Evolutionary conservation across 2,888 invertebrate species (phyloP), one percentile per base, ranked within the genome.

Genomic region (Melanostoma mellinum): DNA sequence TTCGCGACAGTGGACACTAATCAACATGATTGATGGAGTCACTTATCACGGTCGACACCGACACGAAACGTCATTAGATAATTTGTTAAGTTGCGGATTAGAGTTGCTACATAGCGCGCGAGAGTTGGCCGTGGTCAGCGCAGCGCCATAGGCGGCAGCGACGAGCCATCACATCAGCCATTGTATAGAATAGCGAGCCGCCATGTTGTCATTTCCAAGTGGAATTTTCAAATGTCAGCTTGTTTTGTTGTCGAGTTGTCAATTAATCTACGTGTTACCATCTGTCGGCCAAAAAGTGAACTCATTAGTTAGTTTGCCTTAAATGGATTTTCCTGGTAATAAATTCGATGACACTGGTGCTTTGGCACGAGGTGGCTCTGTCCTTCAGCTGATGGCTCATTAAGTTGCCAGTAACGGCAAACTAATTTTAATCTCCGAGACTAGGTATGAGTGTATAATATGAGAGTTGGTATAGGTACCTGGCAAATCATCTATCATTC

Each of bases 51-150:
- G 84, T 79, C 79, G 84, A 79, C 84, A 84, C 79, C 79, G 84
- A 79, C 84, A 84, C 74, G 84, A 79, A 79, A 79, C 84, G 78
- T 84, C 84, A 84, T 84, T 84, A 84, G 84, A 84, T 84, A 84
- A 84, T 84, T 84, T 84, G 84, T 84, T 79, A 84, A 84, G 79
- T 79, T 69, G 65, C 71, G 79, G 79, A 79, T 84, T 79, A 84
- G 79, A 67, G 74, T 69, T 44, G 44, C 44, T 46, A 48, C 58
- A 68, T 36, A 46, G 65, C 52, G 53, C 58, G 73, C 68, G 50
- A 63, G 42, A 30, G 32, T 9, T 10, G 20, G 33, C 6, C 33
- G 44, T 42, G 10, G 55, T 10, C 50, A 10, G 63, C 36, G n/a
- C 65, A 65, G 6, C 58, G 60, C 30, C 52, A 48, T 0, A 20